phyloP scores from a whole-genome alignment of 2,797 vertebrate genomes.

The Champsocephalus esox region DNA sequence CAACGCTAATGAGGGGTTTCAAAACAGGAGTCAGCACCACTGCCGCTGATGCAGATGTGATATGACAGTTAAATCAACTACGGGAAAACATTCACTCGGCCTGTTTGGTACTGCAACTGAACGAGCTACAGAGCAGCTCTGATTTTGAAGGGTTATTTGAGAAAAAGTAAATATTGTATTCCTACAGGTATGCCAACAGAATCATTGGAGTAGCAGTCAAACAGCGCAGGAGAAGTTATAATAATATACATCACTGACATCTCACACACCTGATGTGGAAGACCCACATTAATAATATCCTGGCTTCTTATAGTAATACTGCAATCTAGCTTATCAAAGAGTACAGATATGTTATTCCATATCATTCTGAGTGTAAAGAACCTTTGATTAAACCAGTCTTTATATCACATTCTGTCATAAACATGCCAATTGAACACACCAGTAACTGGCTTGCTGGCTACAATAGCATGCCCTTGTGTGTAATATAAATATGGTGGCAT shows the following conservation, averaged over 20 bases:
- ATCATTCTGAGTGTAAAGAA: constrained; percentile 34
- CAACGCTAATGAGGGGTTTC: constrained; percentile 76
- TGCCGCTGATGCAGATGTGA: constrained; percentile 71
- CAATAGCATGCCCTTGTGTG: constrained; percentile 26
- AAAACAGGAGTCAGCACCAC: constrained; percentile 50
- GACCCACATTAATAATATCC: constrained; percentile 29
- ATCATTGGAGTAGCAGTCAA: constrained; percentile 29
- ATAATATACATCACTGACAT: constrained; percentile 34
- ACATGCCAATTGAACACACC: constrained; percentile 32
- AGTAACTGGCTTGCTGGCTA: constrained; percentile 29
- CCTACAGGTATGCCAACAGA: constrained; percentile 30
- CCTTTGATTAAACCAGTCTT: constrained; percentile 34
- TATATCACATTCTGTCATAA: constrained; percentile 27
- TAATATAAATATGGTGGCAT: constrained; percentile 35
- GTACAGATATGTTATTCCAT: neutral
- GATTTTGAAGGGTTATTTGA: constrained; percentile 51
- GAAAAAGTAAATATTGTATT: constrained; percentile 44
- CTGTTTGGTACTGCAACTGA: constrained; percentile 19
- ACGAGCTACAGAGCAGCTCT: constrained; percentile 29
- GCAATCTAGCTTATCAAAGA: constrained; percentile 14
- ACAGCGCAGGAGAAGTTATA: constrained; percentile 32
- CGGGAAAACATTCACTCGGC: constrained; percentile 36
- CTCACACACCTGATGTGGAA: constrained; percentile 25
- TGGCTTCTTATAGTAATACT: constrained; percentile 10
- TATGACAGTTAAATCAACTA: constrained; percentile 71